These are phyloP conservation scores for Diplosoma virens DNA, from an alignment of 23 tunicate species.

Conservation along the genomic window DNA sequence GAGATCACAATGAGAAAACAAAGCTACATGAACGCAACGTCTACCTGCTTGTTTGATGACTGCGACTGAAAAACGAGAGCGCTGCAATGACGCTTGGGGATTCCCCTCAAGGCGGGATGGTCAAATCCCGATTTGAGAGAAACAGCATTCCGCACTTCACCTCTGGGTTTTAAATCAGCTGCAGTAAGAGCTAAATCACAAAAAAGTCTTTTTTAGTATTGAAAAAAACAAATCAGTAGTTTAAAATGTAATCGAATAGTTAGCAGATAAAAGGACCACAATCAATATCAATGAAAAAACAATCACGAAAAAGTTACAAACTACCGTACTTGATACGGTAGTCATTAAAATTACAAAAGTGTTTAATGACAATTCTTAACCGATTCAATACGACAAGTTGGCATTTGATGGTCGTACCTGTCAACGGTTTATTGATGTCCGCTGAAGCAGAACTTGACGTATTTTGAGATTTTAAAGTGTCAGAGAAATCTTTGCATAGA, in stretches of 20 bases:
- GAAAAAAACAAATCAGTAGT: not conserved
- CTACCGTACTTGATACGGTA: too few relatives aligned
- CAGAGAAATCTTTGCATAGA: conserved; percentile 4
- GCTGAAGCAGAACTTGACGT: conserved; percentile 80
- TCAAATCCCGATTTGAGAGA: not conserved
- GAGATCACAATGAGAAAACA: too few relatives aligned
- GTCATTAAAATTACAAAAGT: too few relatives aligned
- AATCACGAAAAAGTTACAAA: too few relatives aligned
- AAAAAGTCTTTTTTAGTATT: not conserved
- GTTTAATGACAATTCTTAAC: too few relatives aligned
- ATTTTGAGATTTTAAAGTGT: conserved; percentile 72
- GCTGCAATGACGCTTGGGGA: conserved; percentile 66
- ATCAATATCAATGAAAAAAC: too few relatives aligned
- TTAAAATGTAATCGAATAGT: not conserved
- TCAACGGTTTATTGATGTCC: conserved; percentile 68
- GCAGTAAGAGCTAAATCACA: conserved; percentile 71
- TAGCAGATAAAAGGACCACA: too few relatives aligned
- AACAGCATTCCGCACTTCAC: conserved; percentile 3
- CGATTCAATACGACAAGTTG: too few relatives aligned
- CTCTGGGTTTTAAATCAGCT: conserved; percentile 75
- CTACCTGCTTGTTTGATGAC: conserved; percentile 84
- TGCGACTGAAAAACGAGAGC: conserved; percentile 66
- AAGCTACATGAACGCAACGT: not conserved
- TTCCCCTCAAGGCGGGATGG: not conserved
- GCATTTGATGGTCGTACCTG: conserved; percentile 33